Conservation (phyloP, 37 sponge, comb jelly and placozoan species). For the Ephydatia muelleri region DNA sequence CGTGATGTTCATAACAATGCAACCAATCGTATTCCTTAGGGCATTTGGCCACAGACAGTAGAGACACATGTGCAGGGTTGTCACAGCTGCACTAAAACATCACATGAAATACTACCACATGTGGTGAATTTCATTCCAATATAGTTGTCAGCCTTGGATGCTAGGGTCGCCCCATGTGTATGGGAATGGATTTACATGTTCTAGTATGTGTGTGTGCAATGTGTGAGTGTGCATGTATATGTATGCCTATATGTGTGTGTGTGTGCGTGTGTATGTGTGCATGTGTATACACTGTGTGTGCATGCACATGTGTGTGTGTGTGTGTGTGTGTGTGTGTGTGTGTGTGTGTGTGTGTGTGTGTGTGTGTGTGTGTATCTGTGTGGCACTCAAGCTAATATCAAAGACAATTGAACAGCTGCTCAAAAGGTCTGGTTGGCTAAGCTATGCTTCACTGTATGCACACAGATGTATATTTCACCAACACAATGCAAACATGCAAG, state of each 20-base stretch:
- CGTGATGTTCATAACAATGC: too few relatives aligned
- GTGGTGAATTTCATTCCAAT: too few relatives aligned
- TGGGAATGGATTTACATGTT: too few relatives aligned
- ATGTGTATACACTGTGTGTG: too few relatives aligned
- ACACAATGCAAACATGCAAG: background rate
- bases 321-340: conserved; percentile 32
- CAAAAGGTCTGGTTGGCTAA: background rate
- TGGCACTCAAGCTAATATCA: background rate
- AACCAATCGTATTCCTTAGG: too few relatives aligned
- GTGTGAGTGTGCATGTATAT: conserved; percentile 2
- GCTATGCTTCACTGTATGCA: background rate
- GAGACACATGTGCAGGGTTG: too few relatives aligned
- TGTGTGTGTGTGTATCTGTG: background rate
- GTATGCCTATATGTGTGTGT: too few relatives aligned
- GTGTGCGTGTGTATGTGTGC: conserved; percentile 37
- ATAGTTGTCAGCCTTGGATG: too few relatives aligned
- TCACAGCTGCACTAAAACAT: too few relatives aligned
- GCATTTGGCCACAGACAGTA: too few relatives aligned
- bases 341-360: background rate
- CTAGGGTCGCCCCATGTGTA: too few relatives aligned
- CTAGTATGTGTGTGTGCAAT: background rate
- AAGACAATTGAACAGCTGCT: background rate
- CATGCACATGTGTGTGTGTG: conserved; percentile 28
- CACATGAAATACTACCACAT: too few relatives aligned
- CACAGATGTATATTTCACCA: background rate